Conservation (phyloP, 2,113 vertebrate species). For the Agelaius tricolor region DNA sequence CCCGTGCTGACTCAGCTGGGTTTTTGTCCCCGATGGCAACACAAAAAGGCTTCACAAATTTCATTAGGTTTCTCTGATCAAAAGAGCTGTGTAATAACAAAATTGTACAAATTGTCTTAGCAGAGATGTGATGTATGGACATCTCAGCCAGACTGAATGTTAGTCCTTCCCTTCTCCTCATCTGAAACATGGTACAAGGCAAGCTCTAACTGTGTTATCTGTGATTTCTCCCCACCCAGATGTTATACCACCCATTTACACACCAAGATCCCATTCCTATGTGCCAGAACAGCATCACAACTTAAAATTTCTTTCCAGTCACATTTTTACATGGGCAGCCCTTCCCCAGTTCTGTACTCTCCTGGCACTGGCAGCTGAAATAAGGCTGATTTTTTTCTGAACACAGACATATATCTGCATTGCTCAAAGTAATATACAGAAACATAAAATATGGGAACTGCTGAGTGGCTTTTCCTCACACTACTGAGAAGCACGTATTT, state of each 20-base stretch:
- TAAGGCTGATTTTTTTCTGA: background rate
- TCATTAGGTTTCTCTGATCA: background rate
- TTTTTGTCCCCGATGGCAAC: background rate
- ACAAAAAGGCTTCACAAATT: background rate
- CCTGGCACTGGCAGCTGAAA: background rate
- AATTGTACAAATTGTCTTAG: background rate
- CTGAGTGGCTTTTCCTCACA: background rate
- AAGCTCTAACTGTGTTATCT: background rate
- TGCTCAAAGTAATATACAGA: background rate
- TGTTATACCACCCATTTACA: background rate
- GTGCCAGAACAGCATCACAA: background rate
- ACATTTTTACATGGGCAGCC: background rate
- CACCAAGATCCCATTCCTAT: background rate
- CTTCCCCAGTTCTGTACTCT: background rate
- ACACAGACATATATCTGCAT: background rate
- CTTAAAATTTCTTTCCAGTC: background rate
- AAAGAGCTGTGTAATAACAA: background rate
- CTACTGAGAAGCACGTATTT: background rate
- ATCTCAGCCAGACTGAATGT: background rate
- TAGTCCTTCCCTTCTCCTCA: background rate
- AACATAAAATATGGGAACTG: background rate
- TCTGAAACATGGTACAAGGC: background rate
- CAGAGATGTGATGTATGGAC: accelerated
- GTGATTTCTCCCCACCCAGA: background rate
- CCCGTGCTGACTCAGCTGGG: background rate